Evolutionary conservation across 2,113 vertebrate species (phyloP).

Genomic region (Galbula dea): DNA sequence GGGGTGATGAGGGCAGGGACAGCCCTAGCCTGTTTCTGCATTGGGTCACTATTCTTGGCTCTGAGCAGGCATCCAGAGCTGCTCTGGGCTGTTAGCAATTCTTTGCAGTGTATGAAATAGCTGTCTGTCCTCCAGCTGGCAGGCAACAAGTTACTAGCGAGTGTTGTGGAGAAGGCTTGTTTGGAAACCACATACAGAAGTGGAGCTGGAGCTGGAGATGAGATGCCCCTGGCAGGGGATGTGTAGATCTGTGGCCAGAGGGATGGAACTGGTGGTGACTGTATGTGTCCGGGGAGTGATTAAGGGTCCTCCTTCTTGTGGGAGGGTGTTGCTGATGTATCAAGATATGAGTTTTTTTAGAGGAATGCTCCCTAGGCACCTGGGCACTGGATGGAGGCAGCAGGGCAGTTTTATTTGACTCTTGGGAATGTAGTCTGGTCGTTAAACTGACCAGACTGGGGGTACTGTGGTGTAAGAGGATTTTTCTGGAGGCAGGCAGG

Average conservation of each 20-base stretch:
- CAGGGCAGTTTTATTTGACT: not conserved
- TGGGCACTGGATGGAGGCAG: not conserved
- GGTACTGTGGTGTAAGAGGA: not conserved
- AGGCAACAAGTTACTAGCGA: not conserved
- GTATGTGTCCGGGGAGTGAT: accelerated
- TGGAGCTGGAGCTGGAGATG: not conserved
- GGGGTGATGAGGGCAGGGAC: accelerated
- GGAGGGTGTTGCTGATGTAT: not conserved
- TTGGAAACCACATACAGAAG: not conserved
- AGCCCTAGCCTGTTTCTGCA: not conserved
- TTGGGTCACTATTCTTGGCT: not conserved
- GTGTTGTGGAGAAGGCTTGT: not conserved
- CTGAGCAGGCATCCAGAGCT: not conserved
- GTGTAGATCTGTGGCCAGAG: not conserved
- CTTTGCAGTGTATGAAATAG: not conserved
- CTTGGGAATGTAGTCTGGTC: not conserved
- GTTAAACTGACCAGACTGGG: not conserved
- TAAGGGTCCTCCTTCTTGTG: not conserved
- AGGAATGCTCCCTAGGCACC: not conserved
- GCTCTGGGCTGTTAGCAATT: not conserved
- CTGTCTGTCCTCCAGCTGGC: not conserved
- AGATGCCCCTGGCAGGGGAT: not conserved
- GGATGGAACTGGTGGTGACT: not conserved
- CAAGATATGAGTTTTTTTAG: not conserved
- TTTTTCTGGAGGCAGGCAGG: not conserved